Evolutionary conservation across 2,888 invertebrate genomes (phyloP).

Genomic region (Seladonia tumulorum): DNA sequence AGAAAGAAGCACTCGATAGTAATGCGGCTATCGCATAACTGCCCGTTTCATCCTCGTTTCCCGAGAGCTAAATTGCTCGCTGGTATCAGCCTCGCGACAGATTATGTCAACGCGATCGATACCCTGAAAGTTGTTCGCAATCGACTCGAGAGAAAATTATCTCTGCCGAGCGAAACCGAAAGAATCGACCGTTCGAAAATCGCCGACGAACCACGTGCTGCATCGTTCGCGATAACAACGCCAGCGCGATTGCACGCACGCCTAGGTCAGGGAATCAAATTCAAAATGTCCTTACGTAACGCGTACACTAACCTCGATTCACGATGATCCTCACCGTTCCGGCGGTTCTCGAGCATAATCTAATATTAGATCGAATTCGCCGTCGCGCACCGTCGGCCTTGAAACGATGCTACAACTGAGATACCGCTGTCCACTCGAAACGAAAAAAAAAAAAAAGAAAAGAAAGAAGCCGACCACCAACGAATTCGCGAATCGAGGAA

Average conservation of each 20-base stretch:
- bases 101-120: background rate
- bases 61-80: too few relatives aligned
- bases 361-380: constrained; percentile 14
- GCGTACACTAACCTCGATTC: constrained; percentile 31
- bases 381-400: background rate
- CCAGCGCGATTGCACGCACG: background rate
- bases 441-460: background rate
- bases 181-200: background rate
- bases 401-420: background rate
- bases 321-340: background rate
- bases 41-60: background rate
- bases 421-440: background rate
- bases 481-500: background rate
- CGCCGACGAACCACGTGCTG: background rate
- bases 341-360: constrained; percentile 18
- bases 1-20: background rate
- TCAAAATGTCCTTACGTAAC: background rate
- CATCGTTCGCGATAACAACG: background rate
- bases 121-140: background rate
- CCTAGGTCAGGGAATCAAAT: background rate
- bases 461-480: background rate
- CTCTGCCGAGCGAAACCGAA: background rate
- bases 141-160: background rate
- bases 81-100: background rate
- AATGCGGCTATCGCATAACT: background rate